Evolutionary conservation across 2,888 invertebrate genomes (phyloP), one percentile per base, ranked within the genome.

Genomic region (Bellardia pandia): DNA sequence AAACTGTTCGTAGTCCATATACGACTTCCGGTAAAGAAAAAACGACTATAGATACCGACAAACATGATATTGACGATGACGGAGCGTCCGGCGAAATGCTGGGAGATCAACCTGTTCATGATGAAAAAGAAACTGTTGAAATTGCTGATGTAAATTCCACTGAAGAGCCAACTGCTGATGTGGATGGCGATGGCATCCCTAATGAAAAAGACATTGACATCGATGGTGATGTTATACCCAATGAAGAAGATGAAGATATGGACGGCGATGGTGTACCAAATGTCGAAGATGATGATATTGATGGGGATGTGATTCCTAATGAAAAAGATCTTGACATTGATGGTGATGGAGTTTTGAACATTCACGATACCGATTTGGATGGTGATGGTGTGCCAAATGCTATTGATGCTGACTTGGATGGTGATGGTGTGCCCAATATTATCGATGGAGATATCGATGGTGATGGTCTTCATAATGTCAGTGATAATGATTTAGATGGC

Each of bases 31-130:
- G 91, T 90, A 91, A 91, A 90, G 91, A 91, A 90, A 91, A 89
- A 89, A 90, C 91, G 90, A 91, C 89, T 79, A 90, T 90, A 93
- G 94, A 94, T 93, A 94, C 93, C 93, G 95, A 94, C 94, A 92
- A 89, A 71, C 88, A 89, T 87, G 88, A 86, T 87, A 89, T 86
- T 88, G 89, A 89, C 88, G 89, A 91, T 77, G 91, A 90, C 16
- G 89, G 89, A 68, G 89, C 89, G 42, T 89, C 90, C 69, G 90
- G 89, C 86, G 91, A 90, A 78, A 87, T 87, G 87, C 75, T 81
- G 62, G 87, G 87, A 69, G 87, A 87, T 68, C 81, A 87, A 75
- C 85, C 87, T 88, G 91, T 81, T 53, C 76, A 91, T 88, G 88
- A 89, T 83, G 89, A 89, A 30, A 88, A 89, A 84, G 93, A 93